These are phyloP conservation scores for Corythucha ciliata DNA, from an alignment of 2,888 invertebrate genomes.

Conservation along the genomic window DNA sequence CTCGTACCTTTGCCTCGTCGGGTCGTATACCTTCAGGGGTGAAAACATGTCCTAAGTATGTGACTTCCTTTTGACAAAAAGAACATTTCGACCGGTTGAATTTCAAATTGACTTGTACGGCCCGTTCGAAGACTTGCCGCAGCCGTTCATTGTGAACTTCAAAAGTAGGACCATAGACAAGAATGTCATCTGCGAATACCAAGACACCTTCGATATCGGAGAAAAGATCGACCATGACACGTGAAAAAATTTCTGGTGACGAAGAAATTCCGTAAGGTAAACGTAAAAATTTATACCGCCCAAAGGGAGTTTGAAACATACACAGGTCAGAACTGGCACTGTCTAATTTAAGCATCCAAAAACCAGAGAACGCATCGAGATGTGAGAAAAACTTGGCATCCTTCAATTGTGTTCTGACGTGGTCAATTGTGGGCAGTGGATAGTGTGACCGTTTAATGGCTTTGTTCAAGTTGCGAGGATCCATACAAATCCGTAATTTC, in stretches of 20 bases:
- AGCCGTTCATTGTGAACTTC: conserved; percentile 2
- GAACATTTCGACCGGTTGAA: conserved; percentile 8
- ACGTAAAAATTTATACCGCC: conserved; percentile 5
- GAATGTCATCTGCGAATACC: conserved; percentile 10
- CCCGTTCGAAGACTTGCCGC: conserved; percentile 5
- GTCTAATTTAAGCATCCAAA: conserved; percentile 5
- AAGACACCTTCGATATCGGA: conserved; percentile 4
- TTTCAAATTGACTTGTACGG: not conserved
- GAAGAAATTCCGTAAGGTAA: conserved; percentile 12
- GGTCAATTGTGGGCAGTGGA: conserved; percentile 7
- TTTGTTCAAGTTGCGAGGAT: conserved; percentile 11
- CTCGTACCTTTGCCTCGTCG: conserved; percentile 8
- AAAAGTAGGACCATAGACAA: not conserved
- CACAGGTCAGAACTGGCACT: not conserved
- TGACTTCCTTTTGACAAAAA: not conserved
- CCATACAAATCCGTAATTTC: conserved; percentile 7
- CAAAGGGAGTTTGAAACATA: conserved; percentile 10
- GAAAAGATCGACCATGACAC: not conserved
- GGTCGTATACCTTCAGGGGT: not conserved
- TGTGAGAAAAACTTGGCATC: not conserved
- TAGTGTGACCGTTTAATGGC: conserved; percentile 5
- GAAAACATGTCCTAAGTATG: not conserved
- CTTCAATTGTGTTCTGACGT: conserved; percentile 10
- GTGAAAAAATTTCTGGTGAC: conserved; percentile 5
- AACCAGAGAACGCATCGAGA: conserved; percentile 6